Base-by-base conservation (phyloP, 2,888 invertebrate species). In the Agriopis marginaria region DNA sequence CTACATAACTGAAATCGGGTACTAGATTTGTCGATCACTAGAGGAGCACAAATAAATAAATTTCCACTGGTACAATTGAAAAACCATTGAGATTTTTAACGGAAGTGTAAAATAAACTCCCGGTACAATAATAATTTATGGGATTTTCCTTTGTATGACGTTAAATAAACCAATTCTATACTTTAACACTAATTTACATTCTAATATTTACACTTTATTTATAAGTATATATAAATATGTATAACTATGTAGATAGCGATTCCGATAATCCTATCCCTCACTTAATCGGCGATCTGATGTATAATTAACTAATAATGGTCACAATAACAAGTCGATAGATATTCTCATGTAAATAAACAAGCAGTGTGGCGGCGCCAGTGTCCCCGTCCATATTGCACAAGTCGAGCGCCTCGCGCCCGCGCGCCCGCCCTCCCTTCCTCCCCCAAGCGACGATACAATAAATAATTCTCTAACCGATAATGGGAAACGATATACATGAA, bases 291-390 rank as follows among this genome's bases (percentile, higher is more conserved):
- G 83, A 89, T 91, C 88, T 89, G 86, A 91, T 92, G 93, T 93
- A 93, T 93, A 94, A 92, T 94, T 94, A 93, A 93, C 93, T 93
- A 94, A 93, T 93, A 89, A 92, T 93, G 93, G 92, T 94, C 93
- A 93, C 91, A 87, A 90, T 93, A 93, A 93, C 93, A 93, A 92
- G 89, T 93, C 89, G 89, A 93, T 93, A 93, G 93, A 93, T 92
- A 93, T 92, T 92, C 86, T 83, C 85, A 93, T 88, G 93, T 93
- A 93, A 93, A 93, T 92, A 93, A 93, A 93, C 92, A 93, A 93
- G 93, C 93, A 86, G 89, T 87, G 87, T 86, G 87, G 87, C 83
- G 74, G 86, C 87, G 86, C 83, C 84, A 77, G 79, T 76, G 85
- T 82, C 88, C 85, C 86, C 84, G 86, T 85, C 84, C 81, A 85